Base-by-base conservation (phyloP, 2,888 invertebrate genomes). In the Ophion obscuratus region DNA sequence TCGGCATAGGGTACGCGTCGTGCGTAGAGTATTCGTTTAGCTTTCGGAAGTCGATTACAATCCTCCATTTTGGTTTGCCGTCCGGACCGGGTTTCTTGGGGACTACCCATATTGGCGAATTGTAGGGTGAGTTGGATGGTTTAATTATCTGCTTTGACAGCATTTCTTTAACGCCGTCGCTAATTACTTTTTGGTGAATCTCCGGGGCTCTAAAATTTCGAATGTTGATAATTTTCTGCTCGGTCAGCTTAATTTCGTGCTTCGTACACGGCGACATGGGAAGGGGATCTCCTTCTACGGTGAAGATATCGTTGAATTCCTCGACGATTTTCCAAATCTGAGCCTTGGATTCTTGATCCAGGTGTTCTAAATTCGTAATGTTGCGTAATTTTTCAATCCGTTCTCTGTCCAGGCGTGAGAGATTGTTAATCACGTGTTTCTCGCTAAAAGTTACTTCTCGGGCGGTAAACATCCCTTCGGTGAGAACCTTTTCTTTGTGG, bases 81-180 rank as follows among this genome's bases (percentile, higher is more conserved):
- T 76, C 78, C n/a, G 75, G 62, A 5, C 79, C 82, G 3, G 64
- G 66, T 78, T 82, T 85, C 57, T 82, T 79, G 11, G 73, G 82
- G 11, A 82, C 82, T 68, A 82, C 67, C 79, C 80, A 86, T 47
- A 86, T 20, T 2, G 66, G 66, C 40, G 66, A 66, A 17, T 66
- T 66, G 36, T 66, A 66, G 11, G 67, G 67, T 9, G 75, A 81
- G 24, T 57, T 59, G 4, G 75, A 75, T 47, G 62, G 64, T 47
- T 64, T 64, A 7, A 75, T 75, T 76, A 76, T 76, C 36, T 76
- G 47, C 47, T 76, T 76, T 11, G 66, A 66, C 20, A 76, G 20
- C 76, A 76, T 76, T 20, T 76, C 75, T 27, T 75, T 44, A 11
- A 75, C 64, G 5, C 75, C 75, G 9, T 75, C 64, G 47, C 7